Conservation (phyloP, 2,888 invertebrate genomes). For the Lepetodrilus schrolli region DNA sequence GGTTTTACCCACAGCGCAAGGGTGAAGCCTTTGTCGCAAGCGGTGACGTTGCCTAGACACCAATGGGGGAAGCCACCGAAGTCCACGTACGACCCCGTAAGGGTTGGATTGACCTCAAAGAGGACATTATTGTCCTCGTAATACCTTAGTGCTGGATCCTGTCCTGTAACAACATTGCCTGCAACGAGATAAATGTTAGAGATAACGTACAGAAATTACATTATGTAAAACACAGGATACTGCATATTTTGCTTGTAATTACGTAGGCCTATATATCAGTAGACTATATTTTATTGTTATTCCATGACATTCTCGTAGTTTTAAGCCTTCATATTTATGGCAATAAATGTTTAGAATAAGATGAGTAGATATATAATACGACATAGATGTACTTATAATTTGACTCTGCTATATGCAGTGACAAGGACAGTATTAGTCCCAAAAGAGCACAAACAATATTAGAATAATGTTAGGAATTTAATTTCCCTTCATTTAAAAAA, state of each 20-base stretch:
- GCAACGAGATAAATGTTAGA: too few relatives aligned
- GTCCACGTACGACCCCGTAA: slow-evolving; percentile 50
- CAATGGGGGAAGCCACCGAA: slow-evolving; percentile 66
- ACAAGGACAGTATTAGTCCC: too few relatives aligned
- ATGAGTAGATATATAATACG: background rate
- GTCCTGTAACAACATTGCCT: background rate
- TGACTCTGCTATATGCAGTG: too few relatives aligned
- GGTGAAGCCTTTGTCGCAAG: slow-evolving; percentile 63
- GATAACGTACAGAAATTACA: too few relatives aligned
- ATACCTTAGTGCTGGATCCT: slow-evolving; percentile 43
- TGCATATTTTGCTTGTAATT: too few relatives aligned
- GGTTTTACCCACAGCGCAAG: slow-evolving; percentile 59
- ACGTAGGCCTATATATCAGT: too few relatives aligned
- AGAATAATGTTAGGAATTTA: too few relatives aligned
- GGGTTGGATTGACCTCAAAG: slow-evolving; percentile 37
- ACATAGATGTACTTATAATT: background rate
- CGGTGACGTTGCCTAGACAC: slow-evolving; percentile 69
- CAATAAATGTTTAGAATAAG: background rate
- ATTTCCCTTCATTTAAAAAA: background rate
- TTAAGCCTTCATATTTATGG: background rate
- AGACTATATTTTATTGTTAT: too few relatives aligned
- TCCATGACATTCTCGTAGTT: too few relatives aligned
- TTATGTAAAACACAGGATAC: too few relatives aligned
- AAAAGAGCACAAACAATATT: too few relatives aligned
- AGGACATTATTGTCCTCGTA: slow-evolving; percentile 40